These are phyloP conservation scores for Sclerurus mexicanus DNA, from an alignment of 2,113 vertebrate genomes.

Conservation along the genomic window DNA sequence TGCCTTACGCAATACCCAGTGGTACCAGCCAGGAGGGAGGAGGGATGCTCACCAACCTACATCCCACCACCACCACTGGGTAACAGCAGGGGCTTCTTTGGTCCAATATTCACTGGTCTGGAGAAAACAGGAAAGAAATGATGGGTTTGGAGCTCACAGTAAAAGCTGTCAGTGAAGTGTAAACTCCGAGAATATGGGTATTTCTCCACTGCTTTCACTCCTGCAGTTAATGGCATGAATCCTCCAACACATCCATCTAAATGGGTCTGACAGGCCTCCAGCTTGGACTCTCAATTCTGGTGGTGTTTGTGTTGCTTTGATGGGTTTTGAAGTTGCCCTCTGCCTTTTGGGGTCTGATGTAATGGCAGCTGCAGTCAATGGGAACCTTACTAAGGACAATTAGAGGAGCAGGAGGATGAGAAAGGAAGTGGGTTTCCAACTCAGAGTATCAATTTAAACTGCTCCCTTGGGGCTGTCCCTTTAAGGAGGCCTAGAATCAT, in stretches of 20 bases:
- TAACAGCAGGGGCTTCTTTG: neutral
- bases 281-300: neutral
- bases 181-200: rapidly evolving
- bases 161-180: neutral
- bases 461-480: neutral
- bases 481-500: neutral
- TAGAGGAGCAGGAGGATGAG: neutral
- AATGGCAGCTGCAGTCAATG: neutral
- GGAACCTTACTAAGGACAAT: neutral
- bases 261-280: neutral
- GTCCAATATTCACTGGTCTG: rapidly evolving
- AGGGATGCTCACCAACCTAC: neutral
- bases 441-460: neutral
- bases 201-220: neutral
- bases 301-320: rapidly evolving
- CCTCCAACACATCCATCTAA: neutral
- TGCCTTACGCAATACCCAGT: neutral
- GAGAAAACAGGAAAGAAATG: neutral
- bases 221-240: neutral
- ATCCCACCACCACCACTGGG: neutral
- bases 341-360: neutral
- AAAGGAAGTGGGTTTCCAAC: neutral
- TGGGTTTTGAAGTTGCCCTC: neutral
- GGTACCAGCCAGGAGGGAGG: neutral
- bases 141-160: neutral